A percentile compares a stretch with the other conserved stretches of the same genome.
Evolutionary conservation across 2,113 vertebrate species (phyloP).

Genomic region (Rutilus rutilus): DNA sequence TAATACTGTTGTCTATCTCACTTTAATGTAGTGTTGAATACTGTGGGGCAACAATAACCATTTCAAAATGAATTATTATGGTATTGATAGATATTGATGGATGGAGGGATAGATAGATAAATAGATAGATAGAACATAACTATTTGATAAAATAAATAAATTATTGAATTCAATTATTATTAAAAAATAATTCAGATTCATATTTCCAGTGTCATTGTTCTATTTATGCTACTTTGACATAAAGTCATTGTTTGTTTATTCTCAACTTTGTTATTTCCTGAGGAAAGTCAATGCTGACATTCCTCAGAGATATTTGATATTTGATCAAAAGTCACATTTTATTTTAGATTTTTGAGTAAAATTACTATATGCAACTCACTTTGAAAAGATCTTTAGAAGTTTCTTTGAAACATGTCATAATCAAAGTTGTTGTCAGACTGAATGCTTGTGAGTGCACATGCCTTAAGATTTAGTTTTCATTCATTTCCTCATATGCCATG

Average conservation of each 20-base stretch:
- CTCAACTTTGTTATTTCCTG: no score
- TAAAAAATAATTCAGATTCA: no score
- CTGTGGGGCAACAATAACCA: background rate
- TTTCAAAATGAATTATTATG: background rate
- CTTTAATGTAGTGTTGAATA: background rate
- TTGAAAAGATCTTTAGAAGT: background rate
- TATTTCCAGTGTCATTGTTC: no score
- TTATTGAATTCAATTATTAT: no score
- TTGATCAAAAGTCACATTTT: no score
- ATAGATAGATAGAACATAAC: background rate
- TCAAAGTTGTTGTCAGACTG: background rate
- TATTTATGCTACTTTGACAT: no score
- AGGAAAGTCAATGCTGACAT: no score
- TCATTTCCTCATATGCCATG: background rate
- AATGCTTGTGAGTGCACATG: background rate
- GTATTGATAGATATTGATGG: background rate
- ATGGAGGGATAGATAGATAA: background rate
- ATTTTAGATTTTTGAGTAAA: no score
- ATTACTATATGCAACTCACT: background rate
- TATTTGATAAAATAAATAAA: no score
- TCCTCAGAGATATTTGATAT: no score
- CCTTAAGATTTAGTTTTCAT: background rate
- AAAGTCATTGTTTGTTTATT: no score
- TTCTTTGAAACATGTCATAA: background rate
- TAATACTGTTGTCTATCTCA: background rate